These are phyloP conservation scores for Berghia stephanieae DNA, from an alignment of 1,140 invertebrate species.

Conservation along the genomic window DNA sequence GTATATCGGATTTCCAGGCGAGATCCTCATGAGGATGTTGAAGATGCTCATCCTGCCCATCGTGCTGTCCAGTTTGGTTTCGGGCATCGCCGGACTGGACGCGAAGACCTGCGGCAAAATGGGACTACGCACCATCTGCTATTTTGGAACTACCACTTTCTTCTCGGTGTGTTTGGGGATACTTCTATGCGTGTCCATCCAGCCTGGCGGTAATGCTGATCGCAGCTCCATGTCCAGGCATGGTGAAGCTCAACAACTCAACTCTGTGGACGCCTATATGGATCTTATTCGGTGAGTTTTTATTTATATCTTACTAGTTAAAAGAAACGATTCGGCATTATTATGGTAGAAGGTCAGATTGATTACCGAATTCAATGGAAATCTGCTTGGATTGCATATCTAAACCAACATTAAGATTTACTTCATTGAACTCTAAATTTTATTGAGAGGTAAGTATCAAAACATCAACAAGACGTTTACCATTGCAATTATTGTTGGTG, in stretches of 20 bases:
- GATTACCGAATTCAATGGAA: no score
- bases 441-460: no score
- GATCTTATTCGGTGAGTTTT: slow-evolving; percentile 58
- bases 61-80: slow-evolving; percentile 67
- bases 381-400: no score
- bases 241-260: slow-evolving; percentile 47
- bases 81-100: slow-evolving; percentile 63
- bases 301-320: neutral
- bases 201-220: slow-evolving; percentile 65
- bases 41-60: slow-evolving; percentile 70
- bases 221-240: slow-evolving; percentile 48
- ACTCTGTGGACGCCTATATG: slow-evolving; percentile 58
- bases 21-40: slow-evolving; percentile 69
- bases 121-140: slow-evolving; percentile 78
- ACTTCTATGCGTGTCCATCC: slow-evolving; percentile 58
- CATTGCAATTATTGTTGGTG: no score
- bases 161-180: slow-evolving; percentile 60
- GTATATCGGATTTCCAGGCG: slow-evolving; percentile 67
- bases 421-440: no score
- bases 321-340: no score
- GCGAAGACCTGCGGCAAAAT: slow-evolving; percentile 64
- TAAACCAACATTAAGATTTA: no score
- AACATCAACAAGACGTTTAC: no score
- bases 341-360: no score
- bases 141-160: slow-evolving; percentile 91